A percentile compares a stretch with the other conserved stretches of the same genome.
Conservation (phyloP, 2,888 invertebrate species). For the Cheilosia pagana region DNA sequence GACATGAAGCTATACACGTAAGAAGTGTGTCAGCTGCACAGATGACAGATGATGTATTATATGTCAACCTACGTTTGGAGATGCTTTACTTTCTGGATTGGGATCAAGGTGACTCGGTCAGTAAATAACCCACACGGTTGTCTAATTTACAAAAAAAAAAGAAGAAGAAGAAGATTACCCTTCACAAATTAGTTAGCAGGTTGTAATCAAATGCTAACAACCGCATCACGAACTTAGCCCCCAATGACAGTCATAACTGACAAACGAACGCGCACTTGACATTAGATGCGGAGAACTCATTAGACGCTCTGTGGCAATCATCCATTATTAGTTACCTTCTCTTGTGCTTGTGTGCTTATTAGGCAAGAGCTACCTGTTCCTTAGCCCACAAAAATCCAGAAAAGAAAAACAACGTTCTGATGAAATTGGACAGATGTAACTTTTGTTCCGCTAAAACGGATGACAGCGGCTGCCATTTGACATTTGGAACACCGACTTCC, state of each 20-base stretch:
- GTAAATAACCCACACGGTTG: constrained; percentile 33
- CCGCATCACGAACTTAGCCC: constrained; percentile 63
- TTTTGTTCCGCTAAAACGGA: constrained; percentile 56
- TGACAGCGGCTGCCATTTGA: constrained; percentile 24
- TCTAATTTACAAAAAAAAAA: constrained; percentile 22
- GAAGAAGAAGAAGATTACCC: constrained; percentile 35
- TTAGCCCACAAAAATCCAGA: constrained; percentile 14
- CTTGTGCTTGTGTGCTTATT: neutral
- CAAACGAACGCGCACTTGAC: constrained; percentile 19
- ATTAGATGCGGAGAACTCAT: constrained; percentile 22
- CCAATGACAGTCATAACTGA: constrained; percentile 26
- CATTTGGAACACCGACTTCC: constrained; percentile 53
- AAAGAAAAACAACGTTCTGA: constrained; percentile 1
- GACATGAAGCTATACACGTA: neutral
- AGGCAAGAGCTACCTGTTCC: constrained; percentile 8
- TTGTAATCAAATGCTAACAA: constrained; percentile 66
- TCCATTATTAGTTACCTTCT: constrained; percentile 6
- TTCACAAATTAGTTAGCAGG: constrained; percentile 23
- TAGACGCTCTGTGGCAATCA: constrained; percentile 27
- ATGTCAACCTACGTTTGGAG: neutral
- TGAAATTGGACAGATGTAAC: constrained; percentile 24
- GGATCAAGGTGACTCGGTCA: constrained; percentile 66
- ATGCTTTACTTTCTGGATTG: constrained; percentile 24
- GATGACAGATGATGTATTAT: constrained; percentile 1
- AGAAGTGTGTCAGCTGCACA: constrained; percentile 31